Conservation (phyloP, 2,797 vertebrate species). For the Neoniphon sammara region DNA sequence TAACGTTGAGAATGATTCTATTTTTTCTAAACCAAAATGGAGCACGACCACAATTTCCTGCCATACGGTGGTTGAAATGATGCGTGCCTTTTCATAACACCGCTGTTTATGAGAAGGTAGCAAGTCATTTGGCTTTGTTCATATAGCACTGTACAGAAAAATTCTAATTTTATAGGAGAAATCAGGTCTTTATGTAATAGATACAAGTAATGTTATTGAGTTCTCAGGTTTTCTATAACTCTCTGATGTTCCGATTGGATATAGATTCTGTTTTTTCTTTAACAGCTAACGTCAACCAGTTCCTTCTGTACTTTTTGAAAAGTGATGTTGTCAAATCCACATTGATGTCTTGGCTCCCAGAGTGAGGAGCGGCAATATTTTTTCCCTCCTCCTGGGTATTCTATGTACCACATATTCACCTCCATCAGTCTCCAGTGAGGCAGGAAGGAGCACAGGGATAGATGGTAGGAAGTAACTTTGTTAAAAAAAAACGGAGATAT, state of each 20-base stretch:
- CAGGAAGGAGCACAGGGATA: slow-evolving; percentile 54
- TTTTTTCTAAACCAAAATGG: slow-evolving; percentile 87
- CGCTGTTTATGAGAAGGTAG: slow-evolving; percentile 83
- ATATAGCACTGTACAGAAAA: slow-evolving; percentile 89
- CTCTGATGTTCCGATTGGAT: slow-evolving; percentile 83
- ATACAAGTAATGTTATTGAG: slow-evolving; percentile 86
- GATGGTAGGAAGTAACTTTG: background rate
- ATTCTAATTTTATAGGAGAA: slow-evolving; percentile 88
- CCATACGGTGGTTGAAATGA: slow-evolving; percentile 84
- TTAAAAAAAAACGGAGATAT: background rate
- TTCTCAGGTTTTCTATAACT: slow-evolving; percentile 90
- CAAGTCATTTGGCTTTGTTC: slow-evolving; percentile 85
- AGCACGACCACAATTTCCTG: slow-evolving; percentile 84
- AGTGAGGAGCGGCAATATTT: slow-evolving; percentile 65
- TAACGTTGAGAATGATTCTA: slow-evolving; percentile 83
- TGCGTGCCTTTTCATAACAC: slow-evolving; percentile 84
- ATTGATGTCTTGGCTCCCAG: slow-evolving; percentile 77
- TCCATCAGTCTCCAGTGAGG: slow-evolving; percentile 68
- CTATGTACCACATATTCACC: slow-evolving; percentile 66
- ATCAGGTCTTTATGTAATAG: slow-evolving; percentile 89
- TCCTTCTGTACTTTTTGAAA: slow-evolving; percentile 78
- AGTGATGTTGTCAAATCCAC: slow-evolving; percentile 79
- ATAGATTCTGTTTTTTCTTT: slow-evolving; percentile 78
- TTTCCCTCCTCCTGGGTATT: slow-evolving; percentile 68
- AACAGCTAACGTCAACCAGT: slow-evolving; percentile 75